These are phyloP conservation scores for Pterobdella sp. DNA, from an alignment of 2,888 invertebrate genomes.

Conservation along the genomic window DNA sequence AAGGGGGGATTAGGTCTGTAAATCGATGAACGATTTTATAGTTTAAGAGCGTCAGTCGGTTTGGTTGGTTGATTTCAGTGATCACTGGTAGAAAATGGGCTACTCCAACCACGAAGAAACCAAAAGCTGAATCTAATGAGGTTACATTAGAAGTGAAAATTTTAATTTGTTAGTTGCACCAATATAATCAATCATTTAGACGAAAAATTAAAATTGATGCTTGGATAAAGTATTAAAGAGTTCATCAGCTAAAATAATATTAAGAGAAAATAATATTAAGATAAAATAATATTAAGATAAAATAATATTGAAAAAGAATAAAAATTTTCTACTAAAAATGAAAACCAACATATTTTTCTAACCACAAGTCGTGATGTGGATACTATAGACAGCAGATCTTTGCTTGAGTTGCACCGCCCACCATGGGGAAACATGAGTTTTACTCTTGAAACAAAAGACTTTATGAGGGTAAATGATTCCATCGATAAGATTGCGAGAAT, in stretches of 20 bases:
- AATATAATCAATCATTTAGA: background rate
- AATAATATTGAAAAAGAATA: background rate
- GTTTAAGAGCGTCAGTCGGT: background rate
- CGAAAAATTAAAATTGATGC: background rate
- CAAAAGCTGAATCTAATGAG: conserved; percentile 11
- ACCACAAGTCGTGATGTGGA: conserved; percentile 25
- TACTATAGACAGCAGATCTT: conserved; percentile 10
- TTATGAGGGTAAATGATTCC: background rate
- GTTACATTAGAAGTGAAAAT: background rate
- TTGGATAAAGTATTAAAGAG: background rate
- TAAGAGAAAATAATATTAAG: no score
- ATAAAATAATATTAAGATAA: background rate
- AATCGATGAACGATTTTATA: background rate
- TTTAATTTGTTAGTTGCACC: conserved; percentile 1
- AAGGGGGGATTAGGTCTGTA: background rate
- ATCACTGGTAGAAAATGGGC: conserved; percentile 6
- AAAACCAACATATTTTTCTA: background rate
- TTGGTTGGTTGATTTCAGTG: background rate
- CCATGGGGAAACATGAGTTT: conserved; percentile 8
- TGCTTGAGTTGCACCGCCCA: conserved; percentile 14
- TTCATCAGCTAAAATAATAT: background rate
- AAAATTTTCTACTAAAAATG: background rate
- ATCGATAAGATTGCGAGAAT: conserved; percentile 7
- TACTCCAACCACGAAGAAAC: conserved; percentile 18
- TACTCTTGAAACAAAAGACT: background rate